Evolutionary conservation across 2,113 vertebrate species (phyloP).

Genomic region (Thalassarche chlororhynchos): DNA sequence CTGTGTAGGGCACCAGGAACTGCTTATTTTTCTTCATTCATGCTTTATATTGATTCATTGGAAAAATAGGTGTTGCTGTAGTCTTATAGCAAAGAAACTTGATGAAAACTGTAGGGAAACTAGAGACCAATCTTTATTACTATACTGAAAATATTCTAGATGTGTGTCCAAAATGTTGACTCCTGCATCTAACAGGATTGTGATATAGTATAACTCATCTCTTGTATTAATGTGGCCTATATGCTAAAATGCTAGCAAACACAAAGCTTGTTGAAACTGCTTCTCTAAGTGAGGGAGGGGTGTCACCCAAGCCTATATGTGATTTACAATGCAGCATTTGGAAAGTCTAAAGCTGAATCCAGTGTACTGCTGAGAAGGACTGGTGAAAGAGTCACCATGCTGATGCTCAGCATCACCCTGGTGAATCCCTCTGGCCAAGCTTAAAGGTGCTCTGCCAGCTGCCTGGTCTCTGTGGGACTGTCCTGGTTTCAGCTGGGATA

Average conservation of each 20-base stretch:
- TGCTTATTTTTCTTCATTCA: neutral
- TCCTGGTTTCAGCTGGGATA: no score
- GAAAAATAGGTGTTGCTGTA: neutral
- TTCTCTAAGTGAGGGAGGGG: fast-evolving
- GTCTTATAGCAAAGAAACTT: neutral
- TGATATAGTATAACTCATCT: neutral
- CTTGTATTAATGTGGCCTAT: neutral
- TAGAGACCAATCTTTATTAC: neutral
- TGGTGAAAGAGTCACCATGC: neutral
- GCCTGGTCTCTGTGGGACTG: fast-evolving
- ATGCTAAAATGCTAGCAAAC: neutral
- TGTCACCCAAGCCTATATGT: no score
- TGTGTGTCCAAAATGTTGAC: fast-evolving
- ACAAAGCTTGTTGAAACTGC: neutral
- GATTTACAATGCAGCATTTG: neutral
- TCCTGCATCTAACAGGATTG: neutral
- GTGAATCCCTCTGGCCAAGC: neutral
- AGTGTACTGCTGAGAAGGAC: neutral
- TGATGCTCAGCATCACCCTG: neutral
- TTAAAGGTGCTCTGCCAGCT: neutral
- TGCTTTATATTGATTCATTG: neutral
- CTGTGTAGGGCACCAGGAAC: neutral
- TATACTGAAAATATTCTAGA: neutral
- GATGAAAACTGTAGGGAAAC: neutral
- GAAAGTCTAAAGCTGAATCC: neutral